Percentiles rank a stretch among this genome's conserved stretches.
These are phyloP conservation scores for Halichoeres trimaculatus DNA, from an alignment of 2,113 vertebrate species.

Conservation along the genomic window DNA sequence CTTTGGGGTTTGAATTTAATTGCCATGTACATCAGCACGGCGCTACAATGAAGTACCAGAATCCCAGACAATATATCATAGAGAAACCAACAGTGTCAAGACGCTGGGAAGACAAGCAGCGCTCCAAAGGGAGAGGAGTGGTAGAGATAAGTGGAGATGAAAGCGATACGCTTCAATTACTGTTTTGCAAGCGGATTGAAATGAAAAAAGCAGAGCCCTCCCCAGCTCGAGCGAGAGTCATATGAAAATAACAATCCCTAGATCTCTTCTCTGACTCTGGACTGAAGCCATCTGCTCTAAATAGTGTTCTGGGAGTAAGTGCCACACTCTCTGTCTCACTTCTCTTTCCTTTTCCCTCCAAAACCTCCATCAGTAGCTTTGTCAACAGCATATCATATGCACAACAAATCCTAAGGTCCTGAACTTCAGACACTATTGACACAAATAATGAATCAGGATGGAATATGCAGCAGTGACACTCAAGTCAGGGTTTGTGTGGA, in stretches of 20 bases:
- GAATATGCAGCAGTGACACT: conserved; percentile 67
- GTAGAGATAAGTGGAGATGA: conserved; percentile 76
- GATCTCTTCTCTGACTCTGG: conserved; percentile 49
- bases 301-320: conserved; percentile 48
- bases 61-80: conserved; percentile 74
- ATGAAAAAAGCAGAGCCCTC: conserved; percentile 58
- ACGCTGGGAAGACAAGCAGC: conserved; percentile 58
- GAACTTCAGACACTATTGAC: conserved; percentile 63
- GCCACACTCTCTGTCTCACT: conserved; percentile 23
- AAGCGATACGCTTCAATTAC: conserved; percentile 75
- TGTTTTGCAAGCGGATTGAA: conserved; percentile 66
- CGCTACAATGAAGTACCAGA: conserved; percentile 64
- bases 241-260: conserved; percentile 62
- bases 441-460: conserved; percentile 71
- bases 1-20: conserved; percentile 78
- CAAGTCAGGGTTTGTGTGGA: conserved; percentile 38
- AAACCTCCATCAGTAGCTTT: conserved; percentile 68
- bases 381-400: conserved; percentile 72
- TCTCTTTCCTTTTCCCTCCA: conserved; percentile 22
- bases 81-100: conserved; percentile 73
- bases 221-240: conserved; percentile 50
- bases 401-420: conserved; percentile 68
- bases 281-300: conserved; percentile 64
- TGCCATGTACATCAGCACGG: conserved; percentile 71
- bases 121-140: conserved; percentile 63